phyloP scores from a whole-genome alignment of 37 sponge, comb jelly and placozoan species.

The Lycopodina hypogea region DNA sequence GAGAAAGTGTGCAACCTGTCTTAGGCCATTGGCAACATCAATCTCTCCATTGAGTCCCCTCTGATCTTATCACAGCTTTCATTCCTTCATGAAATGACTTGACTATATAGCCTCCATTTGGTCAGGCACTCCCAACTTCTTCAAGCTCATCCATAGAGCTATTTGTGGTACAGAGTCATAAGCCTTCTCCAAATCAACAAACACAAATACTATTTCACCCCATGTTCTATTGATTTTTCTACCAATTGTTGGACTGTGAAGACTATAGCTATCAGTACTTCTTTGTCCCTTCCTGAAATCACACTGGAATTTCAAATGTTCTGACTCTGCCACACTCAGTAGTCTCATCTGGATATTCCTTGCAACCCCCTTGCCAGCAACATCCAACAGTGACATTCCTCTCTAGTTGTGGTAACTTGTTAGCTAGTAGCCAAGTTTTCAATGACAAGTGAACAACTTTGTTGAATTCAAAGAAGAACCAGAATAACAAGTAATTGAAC shows the following conservation, averaged over 20 bases:
- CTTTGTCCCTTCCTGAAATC: no score
- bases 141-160: no score
- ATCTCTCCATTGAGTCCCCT: slow-evolving; percentile 37
- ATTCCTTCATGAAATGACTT: no score
- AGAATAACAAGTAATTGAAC: no score
- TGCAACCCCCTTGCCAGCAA: slow-evolving; percentile 18
- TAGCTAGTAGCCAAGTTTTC: no score
- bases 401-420: slow-evolving; percentile 37
- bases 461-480: no score
- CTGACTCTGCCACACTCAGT: slow-evolving; percentile 7
- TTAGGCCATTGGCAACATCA: slow-evolving; percentile 15
- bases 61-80: slow-evolving; percentile 16
- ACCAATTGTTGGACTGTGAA: background rate
- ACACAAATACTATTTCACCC: background rate
- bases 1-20: background rate
- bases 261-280: slow-evolving; percentile 22
- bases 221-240: background rate
- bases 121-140: slow-evolving; percentile 14
- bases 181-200: no score
- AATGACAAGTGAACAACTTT: no score
- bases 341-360: slow-evolving; percentile 14
- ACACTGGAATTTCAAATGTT: background rate
- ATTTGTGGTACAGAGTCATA: no score
- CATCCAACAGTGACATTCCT: slow-evolving; percentile 24
- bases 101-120: slow-evolving; percentile 7